These are phyloP conservation scores for Sebastolobus altivelis DNA, from an alignment of 2,797 vertebrate species.

Conservation along the genomic window DNA sequence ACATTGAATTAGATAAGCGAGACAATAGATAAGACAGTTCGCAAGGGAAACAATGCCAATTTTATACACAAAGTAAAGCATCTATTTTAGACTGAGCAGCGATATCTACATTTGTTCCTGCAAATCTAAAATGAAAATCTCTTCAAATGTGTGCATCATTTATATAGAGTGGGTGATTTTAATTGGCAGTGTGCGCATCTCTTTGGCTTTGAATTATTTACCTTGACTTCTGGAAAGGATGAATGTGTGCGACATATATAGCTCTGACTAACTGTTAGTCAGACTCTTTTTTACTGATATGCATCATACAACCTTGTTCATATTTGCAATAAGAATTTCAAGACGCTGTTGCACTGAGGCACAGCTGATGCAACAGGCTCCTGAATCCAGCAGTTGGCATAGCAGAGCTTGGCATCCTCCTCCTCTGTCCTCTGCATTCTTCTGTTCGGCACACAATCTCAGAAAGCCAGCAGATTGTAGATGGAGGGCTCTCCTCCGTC, in stretches of 20 bases:
- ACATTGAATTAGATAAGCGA: constrained; percentile 6
- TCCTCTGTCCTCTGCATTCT: constrained; percentile 52
- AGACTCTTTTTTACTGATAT: constrained; percentile 12
- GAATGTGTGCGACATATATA: constrained; percentile 8
- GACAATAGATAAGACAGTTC: constrained; percentile 5
- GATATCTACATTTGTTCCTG: not conserved
- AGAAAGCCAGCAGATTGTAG: constrained; percentile 72
- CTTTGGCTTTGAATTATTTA: not conserved
- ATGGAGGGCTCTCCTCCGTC: constrained; percentile 67
- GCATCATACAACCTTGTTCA: constrained; percentile 31
- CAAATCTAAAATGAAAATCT: constrained; percentile 11
- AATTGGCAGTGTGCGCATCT: not conserved
- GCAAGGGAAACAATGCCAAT: not conserved
- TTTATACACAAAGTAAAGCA: not conserved
- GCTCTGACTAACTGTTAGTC: not conserved
- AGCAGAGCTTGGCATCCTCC: constrained; percentile 45
- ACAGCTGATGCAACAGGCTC: constrained; percentile 62
- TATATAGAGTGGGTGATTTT: constrained; percentile 12
- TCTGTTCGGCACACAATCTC: constrained; percentile 68
- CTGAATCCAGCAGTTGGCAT: constrained; percentile 56
- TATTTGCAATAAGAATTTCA: constrained; percentile 32
- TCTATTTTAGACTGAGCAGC: constrained; percentile 7
- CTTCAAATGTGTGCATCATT: not conserved
- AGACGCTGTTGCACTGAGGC: constrained; percentile 43
- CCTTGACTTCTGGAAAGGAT: not conserved